Percentiles rank a stretch among this genome's conserved stretches.
Conservation (phyloP, 2,113 vertebrate genomes). For the Campylomormyrus tamandua region DNA sequence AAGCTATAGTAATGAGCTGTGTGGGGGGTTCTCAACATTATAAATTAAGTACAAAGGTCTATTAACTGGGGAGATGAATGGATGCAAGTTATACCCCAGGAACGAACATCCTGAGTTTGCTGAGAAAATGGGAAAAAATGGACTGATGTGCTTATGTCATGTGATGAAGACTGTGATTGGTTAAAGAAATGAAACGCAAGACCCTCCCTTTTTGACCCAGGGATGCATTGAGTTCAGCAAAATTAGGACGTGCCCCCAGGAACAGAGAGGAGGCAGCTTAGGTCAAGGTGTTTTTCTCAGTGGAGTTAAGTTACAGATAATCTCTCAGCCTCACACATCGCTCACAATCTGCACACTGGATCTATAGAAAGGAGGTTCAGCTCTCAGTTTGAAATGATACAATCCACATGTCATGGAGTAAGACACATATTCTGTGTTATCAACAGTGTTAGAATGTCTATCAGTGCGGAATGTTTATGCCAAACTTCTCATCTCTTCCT, state of each 20-base stretch:
- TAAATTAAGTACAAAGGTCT: no score
- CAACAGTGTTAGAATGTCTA: neutral
- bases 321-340: neutral
- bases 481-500: neutral
- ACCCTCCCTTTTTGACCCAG: neutral
- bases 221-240: neutral
- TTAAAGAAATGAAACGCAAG: neutral
- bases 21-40: neutral
- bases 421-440: neutral
- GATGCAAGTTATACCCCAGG: neutral
- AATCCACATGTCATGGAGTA: neutral
- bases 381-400: neutral
- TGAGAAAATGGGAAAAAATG: neutral
- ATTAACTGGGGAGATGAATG: neutral
- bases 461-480: neutral
- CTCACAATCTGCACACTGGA: neutral
- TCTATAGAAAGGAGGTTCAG: neutral
- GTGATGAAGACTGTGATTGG: neutral
- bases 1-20: slow-evolving; percentile 49
- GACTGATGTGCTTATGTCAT: neutral
- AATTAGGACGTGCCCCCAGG: neutral
- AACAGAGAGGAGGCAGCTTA: neutral
- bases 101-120: neutral
- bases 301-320: neutral
- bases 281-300: neutral